Base-by-base conservation (phyloP, 2,888 invertebrate genomes). In the Athalia circularis region DNA sequence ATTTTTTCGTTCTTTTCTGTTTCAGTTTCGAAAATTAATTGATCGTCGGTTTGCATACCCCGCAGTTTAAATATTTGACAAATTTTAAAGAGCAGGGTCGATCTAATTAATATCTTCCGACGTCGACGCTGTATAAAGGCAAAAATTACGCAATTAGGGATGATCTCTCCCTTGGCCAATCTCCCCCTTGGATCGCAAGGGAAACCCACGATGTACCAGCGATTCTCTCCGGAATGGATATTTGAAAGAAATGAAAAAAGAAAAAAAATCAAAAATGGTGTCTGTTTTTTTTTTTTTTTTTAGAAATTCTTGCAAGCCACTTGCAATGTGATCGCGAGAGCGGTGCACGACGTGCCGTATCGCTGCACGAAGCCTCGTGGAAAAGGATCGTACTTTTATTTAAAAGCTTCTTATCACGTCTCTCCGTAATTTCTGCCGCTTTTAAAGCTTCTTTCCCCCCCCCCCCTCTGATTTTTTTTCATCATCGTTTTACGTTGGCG, bases 91-190 rank as follows among this genome's bases (percentile, higher is more conserved):
- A 5, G 15, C 48, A 5, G 8, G 45, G 67, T 2, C 29, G 29
- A 29, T 48, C 45, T 67, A 67, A 67, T 67, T 67, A 48, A 67
- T 67, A 50, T 48, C 50, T 47, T 15, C 67, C 67, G 67, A 13
- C 15, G 0, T 6, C 48, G 3, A 47, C 11, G 3, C 45, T 67
- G 48, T 15, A 67, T 50, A 9, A 67, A 67, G 11, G 50, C 6
- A 67, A 50, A 15, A 15, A 50, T 64, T 61, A 11, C 9, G 13
- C 29, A 29, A 29, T 29, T 29, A 29, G 29, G 29, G 29, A 29
- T 29, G 29, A 29, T 29, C 29, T 29, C 29, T 29, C 29, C 29
- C 29, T 29, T 29, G 1, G 2, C 29, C 29, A 29, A 29, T 29
- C 29, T 29, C 29, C 29, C 29, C 29, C 29, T 29, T 29, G 29